Evolutionary conservation across 2,113 vertebrate genomes (phyloP), one percentile per base, ranked within the genome.

Genomic region (Desmodus rotundus): DNA sequence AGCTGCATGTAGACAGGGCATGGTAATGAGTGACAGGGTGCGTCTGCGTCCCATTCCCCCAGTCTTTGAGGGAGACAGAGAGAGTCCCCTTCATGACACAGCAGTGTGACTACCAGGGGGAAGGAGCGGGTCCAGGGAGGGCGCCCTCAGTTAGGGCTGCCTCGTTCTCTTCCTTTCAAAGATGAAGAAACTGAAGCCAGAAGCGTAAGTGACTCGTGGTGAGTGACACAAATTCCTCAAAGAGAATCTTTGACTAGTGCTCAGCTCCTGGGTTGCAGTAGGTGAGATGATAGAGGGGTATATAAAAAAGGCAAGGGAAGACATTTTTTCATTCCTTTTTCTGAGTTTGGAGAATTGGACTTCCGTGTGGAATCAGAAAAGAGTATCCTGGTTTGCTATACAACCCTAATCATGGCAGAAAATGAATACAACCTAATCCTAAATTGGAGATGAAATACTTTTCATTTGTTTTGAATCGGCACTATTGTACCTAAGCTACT

Each of bases 111-210:
- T 36, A 3, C 6, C 33, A 38, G 0, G 7, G 58, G 26, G 5
- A 33, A 3, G 11, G 7, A 4, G 12, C 3, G 0, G 5, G 0
- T 14, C 36, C 9, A n/a, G 33, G 9, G 8, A 36, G 7, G 58
- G 38, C 12, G 33, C 20, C 20, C 1, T 50, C 0, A n/a, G n/a
- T 33, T n/a, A 54, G 41, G 43, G 19, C 47, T 84, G 43, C 3
- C 10, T 68, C 12, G 14, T 0, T 4, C 4, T 15, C 13, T 61
- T 61, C 13, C 20, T 72, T 74, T 45, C 45, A 12, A 56, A 73
- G 13, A 54, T 12, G 31, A 84, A 47, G 11, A 20, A 7, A 10
- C 1, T 24, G 22, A 70, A 88, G 26, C 5, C 5, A 38, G 28
- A 38, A 67, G 10, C 5, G 7, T 15, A 41, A 41, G 5, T 33